Base-by-base conservation (phyloP, 2,888 invertebrate species). In the Ornithoptera alexandrae region DNA sequence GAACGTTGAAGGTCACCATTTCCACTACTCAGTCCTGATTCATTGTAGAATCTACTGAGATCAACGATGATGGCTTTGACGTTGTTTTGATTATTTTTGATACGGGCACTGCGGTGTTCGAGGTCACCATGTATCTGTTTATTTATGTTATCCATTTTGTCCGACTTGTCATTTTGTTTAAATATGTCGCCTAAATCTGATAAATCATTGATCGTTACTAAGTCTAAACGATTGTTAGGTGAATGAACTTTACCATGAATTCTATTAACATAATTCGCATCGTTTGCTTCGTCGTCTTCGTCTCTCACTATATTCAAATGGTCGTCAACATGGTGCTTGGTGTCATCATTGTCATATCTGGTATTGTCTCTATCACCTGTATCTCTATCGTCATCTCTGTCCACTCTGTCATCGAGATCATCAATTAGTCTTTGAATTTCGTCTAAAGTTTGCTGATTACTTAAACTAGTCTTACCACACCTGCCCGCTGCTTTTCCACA, bases 371-470 rank as follows among this genome's bases (percentile, higher is more conserved):
- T n/a, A 53, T 53, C 53, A n/a, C 24, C 42, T 3, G 58, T 12
- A 22, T 62, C 62, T 50, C 3, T 42, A 30, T 18, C n/a, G 2
- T 68, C 57, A 30, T 71, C 66, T 70, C 24, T 71, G 58, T 71
- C 56, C 22, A 74, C 39, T 53, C 75, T 64, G n/a, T 42, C 50
- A 39, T 70, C 63, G 0, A 82, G 70, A 56, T 79, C 74, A 18
- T 79, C 64, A 1, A 81, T 69, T 18, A 80, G 69, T 22, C 74
- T 65, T 57, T 74, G 70, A 1, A 79, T 62, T 22, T 78, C 75
- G 36, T 75, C 67, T 10, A 69, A 68, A 12, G 76, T 66, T 63
- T 75, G 72, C 36, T 70, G 66, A 30, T 73, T 63, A 42, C 61
- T 67, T 65, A 62, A 39, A 59, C 36, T n/a, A 60, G 53, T 17